These are phyloP conservation scores for Strigamia transsilvanica DNA, from an alignment of 2,888 invertebrate species.

Conservation along the genomic window DNA sequence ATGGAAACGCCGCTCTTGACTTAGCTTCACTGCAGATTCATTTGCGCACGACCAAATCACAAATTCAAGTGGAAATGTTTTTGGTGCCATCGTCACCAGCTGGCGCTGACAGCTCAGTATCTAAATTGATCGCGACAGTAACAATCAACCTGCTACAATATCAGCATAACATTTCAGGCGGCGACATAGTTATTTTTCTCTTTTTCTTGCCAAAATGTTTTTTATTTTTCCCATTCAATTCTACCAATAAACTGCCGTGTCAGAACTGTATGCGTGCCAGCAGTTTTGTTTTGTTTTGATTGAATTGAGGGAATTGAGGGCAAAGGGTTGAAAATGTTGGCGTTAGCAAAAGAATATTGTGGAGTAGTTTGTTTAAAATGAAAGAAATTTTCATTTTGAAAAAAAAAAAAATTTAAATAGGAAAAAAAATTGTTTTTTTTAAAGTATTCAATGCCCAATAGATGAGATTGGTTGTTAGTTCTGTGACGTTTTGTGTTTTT, in stretches of 20 bases:
- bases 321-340: conserved; percentile 25
- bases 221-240: not conserved
- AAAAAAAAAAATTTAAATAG: not conserved
- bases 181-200: not conserved
- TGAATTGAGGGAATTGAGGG: conserved; percentile 23
- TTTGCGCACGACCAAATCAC: conserved; percentile 29
- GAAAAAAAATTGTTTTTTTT: not conserved
- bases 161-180: conserved; percentile 1
- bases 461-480: not conserved
- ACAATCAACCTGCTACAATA: conserved; percentile 34
- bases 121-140: conserved; percentile 42
- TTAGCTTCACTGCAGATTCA: conserved; percentile 14
- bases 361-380: not conserved
- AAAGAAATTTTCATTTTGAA: not conserved
- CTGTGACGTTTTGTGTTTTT: not conserved
- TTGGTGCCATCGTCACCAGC: conserved; percentile 48
- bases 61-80: conserved; percentile 47
- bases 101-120: conserved; percentile 31
- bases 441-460: not conserved
- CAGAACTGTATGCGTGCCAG: conserved; percentile 41
- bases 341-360: not conserved
- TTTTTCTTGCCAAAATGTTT: not conserved
- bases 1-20: not conserved
- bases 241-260: not conserved
- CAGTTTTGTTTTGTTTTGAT: conserved; percentile 18